Percentiles rank a stretch among this genome's conserved stretches.
These are phyloP conservation scores for Tetragnatha versicolor DNA, from an alignment of 1,140 invertebrate species.

Conservation along the genomic window DNA sequence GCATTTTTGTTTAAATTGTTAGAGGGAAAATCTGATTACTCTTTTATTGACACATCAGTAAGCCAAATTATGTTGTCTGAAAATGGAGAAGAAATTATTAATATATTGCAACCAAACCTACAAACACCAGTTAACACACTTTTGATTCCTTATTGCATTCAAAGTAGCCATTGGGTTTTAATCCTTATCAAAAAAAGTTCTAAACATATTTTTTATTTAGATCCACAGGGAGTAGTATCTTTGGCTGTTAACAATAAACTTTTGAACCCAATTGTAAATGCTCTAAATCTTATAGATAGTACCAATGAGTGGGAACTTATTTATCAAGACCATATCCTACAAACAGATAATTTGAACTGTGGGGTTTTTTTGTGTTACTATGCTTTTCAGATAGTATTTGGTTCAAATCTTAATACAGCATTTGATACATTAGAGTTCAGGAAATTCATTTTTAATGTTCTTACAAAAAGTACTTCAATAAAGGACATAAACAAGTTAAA, in stretches of 20 bases:
- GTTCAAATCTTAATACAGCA: background rate
- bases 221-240: background rate
- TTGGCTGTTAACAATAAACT: background rate
- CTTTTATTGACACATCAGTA: background rate
- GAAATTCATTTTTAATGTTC: background rate
- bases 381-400: background rate
- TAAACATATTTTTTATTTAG: background rate
- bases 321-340: background rate
- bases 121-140: no score
- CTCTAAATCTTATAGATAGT: background rate
- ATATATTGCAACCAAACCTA: background rate
- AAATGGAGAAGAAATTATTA: background rate
- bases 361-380: background rate
- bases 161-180: background rate
- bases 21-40: background rate
- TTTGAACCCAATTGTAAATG: background rate
- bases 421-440: background rate
- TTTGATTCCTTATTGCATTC: background rate
- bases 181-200: background rate
- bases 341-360: background rate
- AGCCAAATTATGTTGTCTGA: background rate
- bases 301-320: background rate
- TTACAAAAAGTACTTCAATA: background rate
- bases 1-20: background rate
- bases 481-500: background rate